phyloP scores from a whole-genome alignment of 53 echinoderm and acorn worm genomes.

The Hippasteria phrygiana region DNA sequence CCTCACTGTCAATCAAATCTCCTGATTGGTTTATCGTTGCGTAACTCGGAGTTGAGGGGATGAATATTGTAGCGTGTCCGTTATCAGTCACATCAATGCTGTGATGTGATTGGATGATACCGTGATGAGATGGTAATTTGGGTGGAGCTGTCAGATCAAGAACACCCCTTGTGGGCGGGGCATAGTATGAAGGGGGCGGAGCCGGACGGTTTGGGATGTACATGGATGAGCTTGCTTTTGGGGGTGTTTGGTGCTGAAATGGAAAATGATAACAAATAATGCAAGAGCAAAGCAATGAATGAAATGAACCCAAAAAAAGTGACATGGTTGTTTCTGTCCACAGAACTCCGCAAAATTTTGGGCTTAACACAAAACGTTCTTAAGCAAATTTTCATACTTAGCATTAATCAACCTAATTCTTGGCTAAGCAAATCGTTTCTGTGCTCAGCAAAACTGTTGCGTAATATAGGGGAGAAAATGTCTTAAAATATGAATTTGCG shows the following conservation, averaged over 20 bases:
- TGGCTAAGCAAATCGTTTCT: no score
- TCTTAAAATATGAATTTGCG: no score
- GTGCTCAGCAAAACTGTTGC: no score
- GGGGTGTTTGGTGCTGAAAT: slow-evolving; percentile 47
- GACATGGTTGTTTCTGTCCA: no score
- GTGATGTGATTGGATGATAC: slow-evolving; percentile 54
- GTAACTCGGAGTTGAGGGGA: not conserved
- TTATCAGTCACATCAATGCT: slow-evolving; percentile 64
- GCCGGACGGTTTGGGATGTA: not conserved
- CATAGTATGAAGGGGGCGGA: slow-evolving; percentile 24
- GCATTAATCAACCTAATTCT: no score
- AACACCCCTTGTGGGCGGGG: not conserved
- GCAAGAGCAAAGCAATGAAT: not conserved
- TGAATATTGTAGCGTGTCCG: not conserved
- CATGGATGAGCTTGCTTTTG: slow-evolving; percentile 46
- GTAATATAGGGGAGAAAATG: no score
- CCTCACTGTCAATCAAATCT: slow-evolving; percentile 7
- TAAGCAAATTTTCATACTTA: not conserved
- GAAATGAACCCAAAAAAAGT: not conserved
- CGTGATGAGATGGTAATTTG: slow-evolving; percentile 35
- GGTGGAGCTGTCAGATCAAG: slow-evolving; percentile 63
- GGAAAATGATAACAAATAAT: not conserved
- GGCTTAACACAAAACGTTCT: not conserved
- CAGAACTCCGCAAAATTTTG: no score
- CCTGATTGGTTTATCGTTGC: not conserved